Percentiles rank a stretch among this genome's conserved stretches.
Evolutionary conservation across 2,113 vertebrate genomes (phyloP).

Genomic region (Vanacampus margaritifer): DNA sequence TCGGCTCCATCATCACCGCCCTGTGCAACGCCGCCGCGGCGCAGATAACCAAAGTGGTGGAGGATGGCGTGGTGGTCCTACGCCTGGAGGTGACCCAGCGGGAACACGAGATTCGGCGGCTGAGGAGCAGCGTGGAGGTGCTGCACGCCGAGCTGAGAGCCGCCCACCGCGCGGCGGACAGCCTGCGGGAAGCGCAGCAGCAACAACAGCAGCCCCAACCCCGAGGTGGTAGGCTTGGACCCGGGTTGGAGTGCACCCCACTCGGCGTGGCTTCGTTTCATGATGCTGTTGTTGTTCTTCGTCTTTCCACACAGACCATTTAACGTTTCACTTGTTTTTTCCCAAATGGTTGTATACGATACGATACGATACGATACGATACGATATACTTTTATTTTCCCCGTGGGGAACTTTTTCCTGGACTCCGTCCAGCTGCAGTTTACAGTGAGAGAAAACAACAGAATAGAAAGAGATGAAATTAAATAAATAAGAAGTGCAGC

Average conservation of each 20-base stretch:
- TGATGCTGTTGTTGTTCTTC: too few relatives aligned
- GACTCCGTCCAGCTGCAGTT: too few relatives aligned
- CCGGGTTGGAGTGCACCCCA: background rate
- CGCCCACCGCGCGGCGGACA: constrained; percentile 16
- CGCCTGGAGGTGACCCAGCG: constrained; percentile 63
- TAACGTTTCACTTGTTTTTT: too few relatives aligned
- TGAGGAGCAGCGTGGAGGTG: constrained; percentile 56
- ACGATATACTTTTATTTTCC: too few relatives aligned
- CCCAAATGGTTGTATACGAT: too few relatives aligned
- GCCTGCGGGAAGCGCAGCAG: constrained; percentile 3
- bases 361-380: too few relatives aligned
- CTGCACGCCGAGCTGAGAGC: constrained; percentile 55
- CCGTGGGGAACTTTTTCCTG: too few relatives aligned
- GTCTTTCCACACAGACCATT: too few relatives aligned
- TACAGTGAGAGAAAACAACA: too few relatives aligned
- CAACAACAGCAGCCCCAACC: constrained; percentile 15
- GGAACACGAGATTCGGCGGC: constrained; percentile 58
- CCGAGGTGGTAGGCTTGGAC: background rate
- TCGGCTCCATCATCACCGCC: constrained; percentile 60
- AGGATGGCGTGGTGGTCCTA: constrained; percentile 62
- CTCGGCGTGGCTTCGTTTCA: background rate
- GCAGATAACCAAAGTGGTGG: constrained; percentile 62
- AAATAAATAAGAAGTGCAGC: too few relatives aligned
- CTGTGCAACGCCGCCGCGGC: constrained; percentile 61
- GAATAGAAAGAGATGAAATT: too few relatives aligned